Percentiles rank a stretch among this genome's conserved stretches.
phyloP scores from a whole-genome alignment of 2,888 invertebrate species.

The Ormyrus nitidulus region DNA sequence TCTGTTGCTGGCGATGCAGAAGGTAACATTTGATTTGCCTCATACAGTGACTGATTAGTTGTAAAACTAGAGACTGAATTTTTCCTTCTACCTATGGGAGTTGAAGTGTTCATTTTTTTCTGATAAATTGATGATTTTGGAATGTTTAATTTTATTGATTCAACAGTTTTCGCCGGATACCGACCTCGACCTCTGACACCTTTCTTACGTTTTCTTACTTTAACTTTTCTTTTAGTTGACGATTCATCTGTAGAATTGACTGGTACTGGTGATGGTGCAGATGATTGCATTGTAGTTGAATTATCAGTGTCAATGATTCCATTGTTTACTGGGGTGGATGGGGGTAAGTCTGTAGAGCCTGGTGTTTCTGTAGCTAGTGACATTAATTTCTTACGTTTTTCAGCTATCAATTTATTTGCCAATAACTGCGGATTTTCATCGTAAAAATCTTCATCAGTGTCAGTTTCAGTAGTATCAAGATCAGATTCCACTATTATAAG shows the following conservation, averaged over 20 bases:
- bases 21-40: slow-evolving; percentile 12
- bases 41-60: slow-evolving; percentile 4
- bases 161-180: slow-evolving; percentile 74
- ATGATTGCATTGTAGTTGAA: slow-evolving; percentile 60
- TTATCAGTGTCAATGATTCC: slow-evolving; percentile 63
- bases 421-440: slow-evolving; percentile 88
- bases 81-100: slow-evolving; percentile 51
- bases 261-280: slow-evolving; percentile 61
- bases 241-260: slow-evolving; percentile 32
- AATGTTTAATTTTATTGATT: slow-evolving; percentile 80
- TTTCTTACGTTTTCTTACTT: slow-evolving; percentile 82
- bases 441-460: slow-evolving; percentile 92
- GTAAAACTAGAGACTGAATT: slow-evolving; percentile 32
- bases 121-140: slow-evolving; percentile 75
- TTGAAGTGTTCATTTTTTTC: slow-evolving; percentile 60
- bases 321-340: slow-evolving; percentile 67
- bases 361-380: slow-evolving; percentile 81
- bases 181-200: slow-evolving; percentile 60
- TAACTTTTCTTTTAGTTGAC: slow-evolving; percentile 72
- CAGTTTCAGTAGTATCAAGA: slow-evolving; percentile 89
- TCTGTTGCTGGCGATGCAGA: not conserved
- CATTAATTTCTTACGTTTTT: slow-evolving; percentile 84
- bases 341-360: slow-evolving; percentile 63
- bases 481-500: slow-evolving; percentile 87
- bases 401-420: slow-evolving; percentile 84